These are phyloP conservation scores for Enteromius paludinosus DNA, from an alignment of 2,797 vertebrate genomes.

Conservation along the genomic window DNA sequence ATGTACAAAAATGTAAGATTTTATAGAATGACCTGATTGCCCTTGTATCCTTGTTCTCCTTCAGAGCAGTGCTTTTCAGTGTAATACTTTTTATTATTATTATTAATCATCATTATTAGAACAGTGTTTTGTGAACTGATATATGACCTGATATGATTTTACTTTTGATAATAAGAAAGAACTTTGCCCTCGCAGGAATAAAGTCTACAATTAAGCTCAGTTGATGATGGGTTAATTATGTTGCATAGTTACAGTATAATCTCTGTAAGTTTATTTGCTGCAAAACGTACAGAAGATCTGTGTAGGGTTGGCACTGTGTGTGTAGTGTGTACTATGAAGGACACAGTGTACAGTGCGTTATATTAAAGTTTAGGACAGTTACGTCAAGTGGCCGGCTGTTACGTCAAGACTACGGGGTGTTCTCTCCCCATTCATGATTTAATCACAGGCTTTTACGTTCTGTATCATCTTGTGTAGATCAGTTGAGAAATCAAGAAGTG, in stretches of 20 bases:
- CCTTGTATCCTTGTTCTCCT: slow-evolving; percentile 35
- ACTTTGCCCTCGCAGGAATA: neutral
- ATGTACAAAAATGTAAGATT: neutral
- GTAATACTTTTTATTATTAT: neutral
- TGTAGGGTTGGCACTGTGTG: neutral
- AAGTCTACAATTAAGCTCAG: neutral
- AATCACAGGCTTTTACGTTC: neutral
- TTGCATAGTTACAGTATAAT: too few relatives aligned
- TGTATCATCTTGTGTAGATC: neutral
- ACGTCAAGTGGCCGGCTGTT: slow-evolving; percentile 14
- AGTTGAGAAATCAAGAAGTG: neutral
- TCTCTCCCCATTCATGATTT: neutral
- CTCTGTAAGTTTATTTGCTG: neutral
- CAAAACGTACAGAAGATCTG: neutral
- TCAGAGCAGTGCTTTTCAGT: neutral
- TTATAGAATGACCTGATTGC: slow-evolving; percentile 32
- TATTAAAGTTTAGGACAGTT: slow-evolving; percentile 8
- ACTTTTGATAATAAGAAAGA: neutral
- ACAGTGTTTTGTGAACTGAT: neutral
- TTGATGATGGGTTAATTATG: neutral
- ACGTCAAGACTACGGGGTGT: neutral
- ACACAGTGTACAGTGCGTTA: neutral
- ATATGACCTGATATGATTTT: neutral
- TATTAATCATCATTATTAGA: neutral
- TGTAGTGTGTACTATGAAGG: slow-evolving; percentile 38